Conservation (phyloP, 1,140 invertebrate species). For the Parapsyche elsis region DNA sequence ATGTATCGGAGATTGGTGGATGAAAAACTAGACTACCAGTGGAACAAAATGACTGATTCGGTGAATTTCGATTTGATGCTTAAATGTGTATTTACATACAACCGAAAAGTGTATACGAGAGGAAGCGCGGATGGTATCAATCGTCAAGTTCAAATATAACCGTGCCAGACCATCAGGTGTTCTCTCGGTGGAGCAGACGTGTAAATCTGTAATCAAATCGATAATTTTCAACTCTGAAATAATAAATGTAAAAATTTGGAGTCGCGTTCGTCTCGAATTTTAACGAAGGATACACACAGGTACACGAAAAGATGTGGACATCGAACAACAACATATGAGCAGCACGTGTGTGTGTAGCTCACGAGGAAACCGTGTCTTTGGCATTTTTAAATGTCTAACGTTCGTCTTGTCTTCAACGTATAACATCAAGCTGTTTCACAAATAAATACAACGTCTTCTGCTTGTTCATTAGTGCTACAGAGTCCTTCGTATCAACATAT, state of each 20-base stretch:
- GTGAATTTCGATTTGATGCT: not conserved
- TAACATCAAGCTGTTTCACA: no score
- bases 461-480: no score
- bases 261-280: no score
- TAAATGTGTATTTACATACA: not conserved
- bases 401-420: no score
- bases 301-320: not conserved
- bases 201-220: conserved; percentile 1
- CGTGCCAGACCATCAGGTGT: not conserved
- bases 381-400: no score
- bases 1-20: not conserved
- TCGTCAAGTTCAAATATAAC: conserved; percentile 29
- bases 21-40: no score
- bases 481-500: no score
- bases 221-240: not conserved
- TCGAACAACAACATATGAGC: not conserved
- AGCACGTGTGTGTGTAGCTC: not conserved
- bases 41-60: not conserved
- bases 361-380: no score
- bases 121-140: conserved; percentile 19
- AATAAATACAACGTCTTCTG: no score
- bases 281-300: no score
- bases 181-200: conserved; percentile 2
- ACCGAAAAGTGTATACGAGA: not conserved
- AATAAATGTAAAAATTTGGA: no score